These are phyloP conservation scores for Tragelaphus buxtoni DNA, from an alignment of 2,113 vertebrate species.

Conservation along the genomic window DNA sequence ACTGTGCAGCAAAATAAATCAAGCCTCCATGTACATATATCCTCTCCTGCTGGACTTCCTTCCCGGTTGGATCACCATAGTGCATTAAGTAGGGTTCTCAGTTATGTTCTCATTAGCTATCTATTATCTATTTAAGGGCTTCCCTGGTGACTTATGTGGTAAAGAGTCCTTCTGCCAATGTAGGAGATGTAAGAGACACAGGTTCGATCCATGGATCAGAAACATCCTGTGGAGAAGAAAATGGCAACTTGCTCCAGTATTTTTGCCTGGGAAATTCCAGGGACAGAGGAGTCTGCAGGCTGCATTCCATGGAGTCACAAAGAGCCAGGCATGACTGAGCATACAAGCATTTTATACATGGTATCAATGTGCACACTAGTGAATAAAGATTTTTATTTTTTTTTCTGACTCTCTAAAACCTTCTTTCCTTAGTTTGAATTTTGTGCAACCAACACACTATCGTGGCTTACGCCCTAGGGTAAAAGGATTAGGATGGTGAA, in stretches of 20 bases:
- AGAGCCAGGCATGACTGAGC: background rate
- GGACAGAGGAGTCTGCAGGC: background rate
- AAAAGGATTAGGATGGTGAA: background rate
- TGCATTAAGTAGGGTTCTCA: background rate
- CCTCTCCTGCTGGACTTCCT: background rate
- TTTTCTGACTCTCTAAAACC: background rate
- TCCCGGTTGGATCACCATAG: background rate
- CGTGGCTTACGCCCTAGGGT: background rate
- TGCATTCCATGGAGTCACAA: background rate
- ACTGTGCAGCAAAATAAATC: background rate
- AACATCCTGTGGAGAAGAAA: background rate
- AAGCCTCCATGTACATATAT: background rate
- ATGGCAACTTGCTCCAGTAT: background rate
- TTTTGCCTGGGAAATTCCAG: background rate
- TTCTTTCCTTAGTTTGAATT: background rate
- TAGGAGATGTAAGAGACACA: rapidly evolving
- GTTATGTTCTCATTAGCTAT: background rate
- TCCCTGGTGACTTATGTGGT: background rate
- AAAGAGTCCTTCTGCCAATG: background rate
- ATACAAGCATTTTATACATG: background rate
- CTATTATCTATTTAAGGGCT: background rate
- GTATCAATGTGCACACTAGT: background rate
- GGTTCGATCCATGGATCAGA: background rate
- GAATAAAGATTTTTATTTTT: background rate
- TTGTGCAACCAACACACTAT: background rate